Evolutionary conservation across 2,888 invertebrate species (phyloP).

Genomic region (Thalpophila matura): DNA sequence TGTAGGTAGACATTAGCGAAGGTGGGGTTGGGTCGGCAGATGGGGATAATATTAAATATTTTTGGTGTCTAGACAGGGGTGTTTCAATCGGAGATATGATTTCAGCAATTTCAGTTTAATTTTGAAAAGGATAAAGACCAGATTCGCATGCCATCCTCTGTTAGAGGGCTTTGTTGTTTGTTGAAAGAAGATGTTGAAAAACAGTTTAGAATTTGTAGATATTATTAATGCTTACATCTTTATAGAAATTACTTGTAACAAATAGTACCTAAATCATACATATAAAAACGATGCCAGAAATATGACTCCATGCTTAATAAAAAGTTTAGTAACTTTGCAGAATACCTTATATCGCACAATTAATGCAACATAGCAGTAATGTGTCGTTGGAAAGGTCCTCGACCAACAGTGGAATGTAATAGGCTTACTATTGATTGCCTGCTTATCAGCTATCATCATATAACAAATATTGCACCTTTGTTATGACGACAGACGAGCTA

Average conservation of each 20-base stretch:
- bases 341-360: not conserved
- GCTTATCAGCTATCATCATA: conserved; percentile 28
- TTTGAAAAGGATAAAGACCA: conserved; percentile 1
- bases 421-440: conserved; percentile 38
- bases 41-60: conserved; percentile 32
- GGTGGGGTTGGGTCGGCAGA: conserved; percentile 24
- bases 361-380: not conserved
- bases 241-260: not conserved
- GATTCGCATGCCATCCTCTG: conserved; percentile 6
- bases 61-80: conserved; percentile 40
- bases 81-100: conserved; percentile 10
- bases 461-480: conserved; percentile 34
- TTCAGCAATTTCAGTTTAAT: conserved; percentile 9
- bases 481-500: conserved; percentile 6
- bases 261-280: too few relatives aligned
- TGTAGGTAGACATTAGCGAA: conserved; percentile 7
- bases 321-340: not conserved
- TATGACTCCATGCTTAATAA: too few relatives aligned
- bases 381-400: not conserved
- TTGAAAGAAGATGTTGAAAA: not conserved
- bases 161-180: too few relatives aligned
- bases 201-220: not conserved
- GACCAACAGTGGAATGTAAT: conserved; percentile 13
- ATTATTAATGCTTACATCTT: not conserved
- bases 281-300: too few relatives aligned